phyloP scores from a whole-genome alignment of 1,140 invertebrate species.

The Proctacanthus coquilletti region DNA sequence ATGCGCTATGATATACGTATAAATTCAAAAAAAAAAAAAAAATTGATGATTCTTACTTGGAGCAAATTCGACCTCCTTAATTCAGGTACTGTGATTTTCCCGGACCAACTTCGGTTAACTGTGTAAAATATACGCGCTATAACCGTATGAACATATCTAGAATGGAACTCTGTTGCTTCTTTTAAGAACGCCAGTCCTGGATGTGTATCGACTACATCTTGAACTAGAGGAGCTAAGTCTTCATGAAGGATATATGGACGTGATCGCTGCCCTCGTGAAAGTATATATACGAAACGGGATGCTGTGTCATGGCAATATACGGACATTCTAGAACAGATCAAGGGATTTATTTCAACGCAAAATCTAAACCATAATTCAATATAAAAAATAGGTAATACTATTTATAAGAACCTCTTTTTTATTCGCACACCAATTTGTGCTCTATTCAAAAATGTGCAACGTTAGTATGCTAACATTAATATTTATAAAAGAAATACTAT shows the following conservation, averaged over 20 bases:
- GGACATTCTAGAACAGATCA: constrained; percentile 45
- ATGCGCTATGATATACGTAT: too few species aligned
- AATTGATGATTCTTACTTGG: constrained; percentile 21
- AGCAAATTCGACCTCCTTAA: constrained; percentile 80
- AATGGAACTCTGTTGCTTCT: constrained; percentile 97
- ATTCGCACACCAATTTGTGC: too few species aligned
- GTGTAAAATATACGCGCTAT: constrained; percentile 97
- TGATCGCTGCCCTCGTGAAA: constrained; percentile 48
- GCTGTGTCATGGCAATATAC: constrained; percentile 73
- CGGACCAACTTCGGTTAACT: constrained; percentile 96
- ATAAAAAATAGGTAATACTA: too few species aligned
- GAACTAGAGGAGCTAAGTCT: constrained; percentile 84
- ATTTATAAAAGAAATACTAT: too few species aligned
- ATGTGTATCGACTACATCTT: constrained; percentile 99
- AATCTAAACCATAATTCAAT: too few species aligned
- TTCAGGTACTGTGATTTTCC: constrained; percentile 77
- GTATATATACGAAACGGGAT: constrained; percentile 76
- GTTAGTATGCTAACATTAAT: too few species aligned
- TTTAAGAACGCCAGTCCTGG: constrained; percentile 93
- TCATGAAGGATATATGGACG: constrained; percentile 50
- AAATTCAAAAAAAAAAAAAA: background rate
- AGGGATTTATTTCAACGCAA: too few species aligned
- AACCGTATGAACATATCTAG: constrained; percentile 92
- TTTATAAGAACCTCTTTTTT: too few species aligned
- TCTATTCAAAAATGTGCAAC: too few species aligned